phyloP scores from a whole-genome alignment of 2,888 invertebrate species.

The Ophioninae sp. region DNA sequence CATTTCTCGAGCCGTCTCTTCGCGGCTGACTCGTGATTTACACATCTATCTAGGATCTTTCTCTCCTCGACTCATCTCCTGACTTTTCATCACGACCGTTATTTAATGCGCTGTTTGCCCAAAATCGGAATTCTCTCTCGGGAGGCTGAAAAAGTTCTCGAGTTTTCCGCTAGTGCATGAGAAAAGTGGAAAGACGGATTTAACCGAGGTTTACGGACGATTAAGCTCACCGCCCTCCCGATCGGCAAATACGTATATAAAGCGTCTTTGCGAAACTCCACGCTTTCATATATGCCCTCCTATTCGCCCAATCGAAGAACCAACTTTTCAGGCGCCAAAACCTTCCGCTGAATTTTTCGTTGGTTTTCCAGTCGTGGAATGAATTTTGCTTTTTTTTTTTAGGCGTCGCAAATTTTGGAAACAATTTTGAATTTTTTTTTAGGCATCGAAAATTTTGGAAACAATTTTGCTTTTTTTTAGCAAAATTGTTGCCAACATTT shows the following conservation, averaged over 20 bases:
- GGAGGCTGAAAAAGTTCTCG: constrained; percentile 4
- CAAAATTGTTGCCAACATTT: no score
- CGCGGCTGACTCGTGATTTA: neutral
- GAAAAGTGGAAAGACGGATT: constrained; percentile 11
- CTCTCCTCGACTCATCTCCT: constrained; percentile 6
- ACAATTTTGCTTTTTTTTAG: no score
- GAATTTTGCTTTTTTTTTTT: no score
- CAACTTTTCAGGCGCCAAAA: neutral
- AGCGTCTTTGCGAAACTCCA: neutral
- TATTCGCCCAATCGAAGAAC: neutral
- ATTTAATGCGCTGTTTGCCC: constrained; percentile 37
- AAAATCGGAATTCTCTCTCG: constrained; percentile 19
- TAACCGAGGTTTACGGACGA: constrained; percentile 21
- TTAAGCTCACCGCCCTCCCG: constrained; percentile 2
- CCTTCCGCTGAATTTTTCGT: neutral
- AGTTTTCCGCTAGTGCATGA: constrained; percentile 8
- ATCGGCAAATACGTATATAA: neutral
- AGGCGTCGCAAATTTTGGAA: no score
- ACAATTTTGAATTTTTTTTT: no score
- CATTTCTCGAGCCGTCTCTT: constrained; percentile 2
- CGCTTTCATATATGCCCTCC: neutral
- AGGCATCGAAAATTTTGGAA: no score
- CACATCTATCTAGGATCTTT: neutral
- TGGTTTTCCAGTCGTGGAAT: neutral
- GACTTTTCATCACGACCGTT: constrained; percentile 38